Conservation (phyloP, 2,797 vertebrate genomes). For the Spea hammondii region DNA sequence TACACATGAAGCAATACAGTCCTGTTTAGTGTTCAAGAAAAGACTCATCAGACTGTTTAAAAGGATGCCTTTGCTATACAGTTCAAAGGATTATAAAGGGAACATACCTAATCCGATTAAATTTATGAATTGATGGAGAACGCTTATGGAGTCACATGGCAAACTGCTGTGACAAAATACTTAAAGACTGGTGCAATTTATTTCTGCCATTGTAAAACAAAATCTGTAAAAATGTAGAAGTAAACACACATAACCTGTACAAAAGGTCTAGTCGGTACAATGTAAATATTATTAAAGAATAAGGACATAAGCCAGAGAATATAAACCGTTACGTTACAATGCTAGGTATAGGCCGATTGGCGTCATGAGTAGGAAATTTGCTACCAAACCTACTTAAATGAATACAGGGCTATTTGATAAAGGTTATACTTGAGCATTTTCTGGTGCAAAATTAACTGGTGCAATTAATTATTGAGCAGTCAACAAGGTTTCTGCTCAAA, state of each 20-base stretch:
- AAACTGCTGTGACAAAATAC: not conserved
- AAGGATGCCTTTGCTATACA: not conserved
- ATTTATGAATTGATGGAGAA: slow-evolving; percentile 21
- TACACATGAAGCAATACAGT: slow-evolving; percentile 25
- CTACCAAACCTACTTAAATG: too few relatives aligned
- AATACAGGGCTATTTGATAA: too few relatives aligned
- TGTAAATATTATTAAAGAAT: not conserved
- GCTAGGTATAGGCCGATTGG: too few relatives aligned
- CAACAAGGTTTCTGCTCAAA: too few relatives aligned
- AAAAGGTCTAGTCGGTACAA: not conserved
- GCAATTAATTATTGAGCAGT: too few relatives aligned
- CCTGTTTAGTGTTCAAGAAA: slow-evolving; percentile 7
- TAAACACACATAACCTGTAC: not conserved
- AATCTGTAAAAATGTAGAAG: not conserved
- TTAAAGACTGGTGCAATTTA: not conserved
- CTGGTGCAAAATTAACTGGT: too few relatives aligned
- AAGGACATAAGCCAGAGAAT: too few relatives aligned
- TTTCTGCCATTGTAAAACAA: not conserved
- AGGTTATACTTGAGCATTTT: too few relatives aligned
- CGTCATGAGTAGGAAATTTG: too few relatives aligned
- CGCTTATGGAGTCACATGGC: not conserved
- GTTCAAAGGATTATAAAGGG: slow-evolving; percentile 17
- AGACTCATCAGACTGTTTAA: not conserved
- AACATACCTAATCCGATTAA: slow-evolving; percentile 1
- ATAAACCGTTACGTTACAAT: too few relatives aligned